A percentile compares a stretch with the other conserved stretches of the same genome.
Evolutionary conservation across 2,888 invertebrate genomes (phyloP).

Genomic region (Ophioninae sp.): DNA sequence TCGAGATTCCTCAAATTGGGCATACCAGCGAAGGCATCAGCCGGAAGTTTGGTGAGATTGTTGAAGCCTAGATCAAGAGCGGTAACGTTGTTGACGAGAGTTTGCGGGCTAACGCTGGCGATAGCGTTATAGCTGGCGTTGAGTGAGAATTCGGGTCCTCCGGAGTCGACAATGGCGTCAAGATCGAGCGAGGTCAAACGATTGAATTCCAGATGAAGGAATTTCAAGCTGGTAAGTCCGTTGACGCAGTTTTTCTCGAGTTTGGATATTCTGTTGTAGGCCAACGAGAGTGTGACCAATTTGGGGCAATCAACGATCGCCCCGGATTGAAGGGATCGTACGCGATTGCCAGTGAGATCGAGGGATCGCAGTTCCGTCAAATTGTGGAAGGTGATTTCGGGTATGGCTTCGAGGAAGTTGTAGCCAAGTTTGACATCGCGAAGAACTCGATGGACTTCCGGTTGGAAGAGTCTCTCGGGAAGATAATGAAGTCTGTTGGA

Average conservation of each 20-base stretch:
- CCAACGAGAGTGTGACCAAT: slow-evolving; percentile 91
- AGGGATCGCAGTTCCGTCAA: slow-evolving; percentile 89
- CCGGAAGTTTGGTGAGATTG: slow-evolving; percentile 87
- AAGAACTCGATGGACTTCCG: slow-evolving; percentile 87
- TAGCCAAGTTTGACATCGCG: slow-evolving; percentile 91
- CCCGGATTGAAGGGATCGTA: slow-evolving; percentile 85
- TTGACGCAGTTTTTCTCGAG: slow-evolving; percentile 89
- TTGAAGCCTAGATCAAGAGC: slow-evolving; percentile 93
- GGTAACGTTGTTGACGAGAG: slow-evolving; percentile 85
- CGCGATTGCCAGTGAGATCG: slow-evolving; percentile 90
- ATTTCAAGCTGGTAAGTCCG: slow-evolving; percentile 88
- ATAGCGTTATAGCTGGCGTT: slow-evolving; percentile 92
- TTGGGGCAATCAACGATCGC: slow-evolving; percentile 90
- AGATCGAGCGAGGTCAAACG: slow-evolving; percentile 85
- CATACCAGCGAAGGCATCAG: slow-evolving; percentile 86
- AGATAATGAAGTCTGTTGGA: slow-evolving; percentile 90
- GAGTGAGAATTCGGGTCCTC: slow-evolving; percentile 85
- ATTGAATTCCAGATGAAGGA: slow-evolving; percentile 91
- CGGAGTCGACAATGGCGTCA: slow-evolving; percentile 75
- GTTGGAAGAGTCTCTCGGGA: slow-evolving; percentile 86
- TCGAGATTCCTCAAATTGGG: slow-evolving; percentile 90
- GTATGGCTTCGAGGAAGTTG: slow-evolving; percentile 88
- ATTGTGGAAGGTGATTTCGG: slow-evolving; percentile 87
- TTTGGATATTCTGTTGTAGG: slow-evolving; percentile 89
- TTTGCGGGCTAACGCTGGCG: slow-evolving; percentile 83